Percentiles rank a stretch among this genome's conserved stretches.
Conservation (phyloP, 2,797 vertebrate species). For the Diglossa cyanea region DNA sequence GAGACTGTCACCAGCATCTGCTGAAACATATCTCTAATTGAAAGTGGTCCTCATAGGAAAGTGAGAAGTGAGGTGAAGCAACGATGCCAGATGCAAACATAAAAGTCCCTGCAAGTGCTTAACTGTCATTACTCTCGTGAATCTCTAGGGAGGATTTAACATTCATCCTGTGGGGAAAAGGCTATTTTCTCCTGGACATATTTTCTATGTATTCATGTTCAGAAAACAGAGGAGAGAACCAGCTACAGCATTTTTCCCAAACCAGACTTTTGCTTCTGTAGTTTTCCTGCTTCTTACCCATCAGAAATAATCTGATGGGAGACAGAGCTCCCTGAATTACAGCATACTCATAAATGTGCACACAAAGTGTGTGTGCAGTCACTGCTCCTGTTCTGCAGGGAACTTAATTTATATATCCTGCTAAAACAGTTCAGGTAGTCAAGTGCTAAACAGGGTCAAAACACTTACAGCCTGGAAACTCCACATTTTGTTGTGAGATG, state of each 20-base stretch:
- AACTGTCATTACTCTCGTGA: not conserved
- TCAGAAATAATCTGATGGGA: not conserved
- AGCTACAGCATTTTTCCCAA: not conserved
- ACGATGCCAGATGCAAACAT: not conserved
- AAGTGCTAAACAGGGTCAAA: not conserved
- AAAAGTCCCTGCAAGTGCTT: not conserved
- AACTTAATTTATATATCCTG: not conserved
- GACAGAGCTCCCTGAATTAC: not conserved
- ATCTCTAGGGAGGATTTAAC: slow-evolving; percentile 2
- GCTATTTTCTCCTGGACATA: not conserved
- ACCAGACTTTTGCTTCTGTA: not conserved
- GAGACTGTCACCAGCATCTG: slow-evolving; percentile 7
- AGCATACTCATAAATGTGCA: not conserved
- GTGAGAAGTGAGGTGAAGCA: not conserved
- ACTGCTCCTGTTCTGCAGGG: not conserved
- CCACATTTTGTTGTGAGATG: not conserved
- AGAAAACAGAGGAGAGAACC: not conserved
- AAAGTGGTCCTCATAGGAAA: slow-evolving; percentile 10
- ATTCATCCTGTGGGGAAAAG: not conserved
- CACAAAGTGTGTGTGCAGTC: not conserved
- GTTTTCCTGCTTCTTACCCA: not conserved
- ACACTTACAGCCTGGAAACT: not conserved
- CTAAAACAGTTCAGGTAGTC: not conserved
- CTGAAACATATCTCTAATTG: not conserved
- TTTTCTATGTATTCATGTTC: not conserved